A percentile compares a stretch with the other conserved stretches of the same genome.
Evolutionary conservation across 2,113 vertebrate species (phyloP).

Genomic region (Setophaga coronata): DNA sequence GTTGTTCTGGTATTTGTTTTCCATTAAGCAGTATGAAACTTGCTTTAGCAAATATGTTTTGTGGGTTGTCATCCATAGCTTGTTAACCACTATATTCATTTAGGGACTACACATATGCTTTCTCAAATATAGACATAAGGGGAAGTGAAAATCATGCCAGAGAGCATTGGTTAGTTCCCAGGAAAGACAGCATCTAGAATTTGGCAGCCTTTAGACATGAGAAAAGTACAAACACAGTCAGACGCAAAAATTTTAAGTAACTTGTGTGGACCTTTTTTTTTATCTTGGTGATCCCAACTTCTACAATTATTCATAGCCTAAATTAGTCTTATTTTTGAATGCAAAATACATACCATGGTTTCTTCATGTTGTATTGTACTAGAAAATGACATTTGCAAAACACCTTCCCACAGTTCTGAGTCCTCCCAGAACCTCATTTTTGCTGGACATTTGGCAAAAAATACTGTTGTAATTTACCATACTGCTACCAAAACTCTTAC

Average conservation of each 20-base stretch:
- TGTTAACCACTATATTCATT: slow-evolving; percentile 60
- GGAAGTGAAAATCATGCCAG: slow-evolving; percentile 58
- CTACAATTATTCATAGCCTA: neutral
- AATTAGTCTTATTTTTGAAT: neutral
- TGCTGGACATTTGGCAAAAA: neutral
- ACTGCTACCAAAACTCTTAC: neutral
- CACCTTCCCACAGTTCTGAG: neutral
- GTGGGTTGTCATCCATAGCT: slow-evolving; percentile 57
- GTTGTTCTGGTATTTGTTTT: slow-evolving; percentile 39
- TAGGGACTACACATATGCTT: slow-evolving; percentile 43
- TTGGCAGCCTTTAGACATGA: slow-evolving; percentile 27
- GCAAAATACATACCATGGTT: neutral
- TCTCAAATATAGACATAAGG: slow-evolving; percentile 55
- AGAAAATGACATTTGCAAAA: neutral
- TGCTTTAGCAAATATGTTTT: slow-evolving; percentile 51
- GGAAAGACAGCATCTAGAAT: slow-evolving; percentile 47
- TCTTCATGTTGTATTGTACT: neutral
- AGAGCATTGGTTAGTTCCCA: slow-evolving; percentile 56
- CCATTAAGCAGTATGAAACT: slow-evolving; percentile 44
- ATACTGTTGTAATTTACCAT: neutral
- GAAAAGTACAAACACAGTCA: neutral
- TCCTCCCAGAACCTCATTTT: neutral
- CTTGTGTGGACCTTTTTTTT: neutral
- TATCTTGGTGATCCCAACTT: neutral
- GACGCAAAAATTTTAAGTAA: neutral